phyloP scores from a whole-genome alignment of 2,888 invertebrate species.

The Liopterus haemorrhoidalis region DNA sequence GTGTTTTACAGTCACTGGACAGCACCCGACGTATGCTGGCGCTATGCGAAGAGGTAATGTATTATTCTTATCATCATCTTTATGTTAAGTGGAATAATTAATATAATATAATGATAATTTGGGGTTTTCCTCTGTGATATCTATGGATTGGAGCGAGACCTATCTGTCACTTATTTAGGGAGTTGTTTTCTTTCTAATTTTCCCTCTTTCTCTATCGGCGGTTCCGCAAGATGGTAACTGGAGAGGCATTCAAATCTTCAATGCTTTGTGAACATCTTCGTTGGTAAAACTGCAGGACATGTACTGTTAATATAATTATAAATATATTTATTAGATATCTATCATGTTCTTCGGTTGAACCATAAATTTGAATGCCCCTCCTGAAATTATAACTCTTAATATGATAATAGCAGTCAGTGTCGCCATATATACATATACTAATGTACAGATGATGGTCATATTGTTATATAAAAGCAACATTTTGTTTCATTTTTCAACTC shows the following conservation, averaged over 20 bases:
- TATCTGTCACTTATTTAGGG: too few relatives aligned
- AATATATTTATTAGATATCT: too few relatives aligned
- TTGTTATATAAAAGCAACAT: too few relatives aligned
- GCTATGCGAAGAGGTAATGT: conserved; percentile 83
- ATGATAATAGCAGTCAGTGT: conserved; percentile 25
- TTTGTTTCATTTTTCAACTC: too few relatives aligned
- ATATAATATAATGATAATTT: neutral
- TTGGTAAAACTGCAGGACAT: too few relatives aligned
- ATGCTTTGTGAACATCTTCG: neutral
- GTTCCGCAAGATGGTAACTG: conserved; percentile 1
- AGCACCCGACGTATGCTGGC: conserved; percentile 88
- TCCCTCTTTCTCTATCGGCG: conserved; percentile 17
- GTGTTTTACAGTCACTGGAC: conserved; percentile 76
- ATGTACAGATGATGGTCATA: conserved; percentile 14
- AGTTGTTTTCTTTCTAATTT: conserved; percentile 18
- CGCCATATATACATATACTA: conserved; percentile 18
- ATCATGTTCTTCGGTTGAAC: too few relatives aligned
- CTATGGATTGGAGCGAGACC: conserved; percentile 24
- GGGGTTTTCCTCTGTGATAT: conserved; percentile 24
- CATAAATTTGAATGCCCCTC: too few relatives aligned
- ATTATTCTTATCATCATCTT: conserved; percentile 10
- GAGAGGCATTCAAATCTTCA: neutral
- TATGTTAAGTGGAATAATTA: conserved; percentile 1
- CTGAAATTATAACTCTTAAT: too few relatives aligned
- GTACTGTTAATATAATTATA: too few relatives aligned